These are phyloP conservation scores for Molorchus minor DNA, from an alignment of 2,888 invertebrate genomes.

Conservation along the genomic window DNA sequence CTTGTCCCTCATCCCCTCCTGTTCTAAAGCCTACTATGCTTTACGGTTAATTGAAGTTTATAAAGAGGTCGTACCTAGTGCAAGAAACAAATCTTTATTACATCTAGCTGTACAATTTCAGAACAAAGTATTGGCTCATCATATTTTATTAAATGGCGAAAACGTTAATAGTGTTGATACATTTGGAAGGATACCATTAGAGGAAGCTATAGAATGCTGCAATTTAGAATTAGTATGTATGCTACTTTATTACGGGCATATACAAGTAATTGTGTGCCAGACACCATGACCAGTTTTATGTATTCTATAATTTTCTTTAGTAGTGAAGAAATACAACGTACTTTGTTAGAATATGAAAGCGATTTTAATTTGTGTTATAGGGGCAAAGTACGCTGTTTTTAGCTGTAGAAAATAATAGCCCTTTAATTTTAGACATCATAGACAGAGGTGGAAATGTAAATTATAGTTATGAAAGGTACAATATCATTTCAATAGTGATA, in stretches of 20 bases:
- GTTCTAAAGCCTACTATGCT: not conserved
- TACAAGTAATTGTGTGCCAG: not conserved
- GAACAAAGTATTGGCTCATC: not conserved
- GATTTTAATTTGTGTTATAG: conserved; percentile 8
- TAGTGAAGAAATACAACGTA: not conserved
- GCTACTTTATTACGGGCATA: conserved; percentile 14
- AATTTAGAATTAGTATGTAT: conserved; percentile 12
- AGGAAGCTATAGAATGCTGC: conserved; percentile 1
- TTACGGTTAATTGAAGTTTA: not conserved
- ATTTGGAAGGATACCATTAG: not conserved
- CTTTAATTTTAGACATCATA: conserved; percentile 6
- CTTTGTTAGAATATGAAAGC: conserved; percentile 7
- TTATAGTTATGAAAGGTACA: not conserved
- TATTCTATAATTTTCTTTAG: conserved; percentile 3
- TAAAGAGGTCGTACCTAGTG: not conserved
- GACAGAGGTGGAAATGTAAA: conserved; percentile 1
- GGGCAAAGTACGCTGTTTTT: conserved; percentile 1
- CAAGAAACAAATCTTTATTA: not conserved
- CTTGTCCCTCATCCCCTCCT: not conserved
- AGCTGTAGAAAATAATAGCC: conserved; percentile 5
- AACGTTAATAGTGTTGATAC: not conserved
- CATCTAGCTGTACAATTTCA: not conserved
- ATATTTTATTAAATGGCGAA: conserved; percentile 1
- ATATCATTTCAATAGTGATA: not conserved
- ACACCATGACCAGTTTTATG: conserved; percentile 4